Percentiles rank a stretch among this genome's conserved stretches.
Evolutionary conservation across 2,113 vertebrate species (phyloP).

Genomic region (Ceyx margarethae): DNA sequence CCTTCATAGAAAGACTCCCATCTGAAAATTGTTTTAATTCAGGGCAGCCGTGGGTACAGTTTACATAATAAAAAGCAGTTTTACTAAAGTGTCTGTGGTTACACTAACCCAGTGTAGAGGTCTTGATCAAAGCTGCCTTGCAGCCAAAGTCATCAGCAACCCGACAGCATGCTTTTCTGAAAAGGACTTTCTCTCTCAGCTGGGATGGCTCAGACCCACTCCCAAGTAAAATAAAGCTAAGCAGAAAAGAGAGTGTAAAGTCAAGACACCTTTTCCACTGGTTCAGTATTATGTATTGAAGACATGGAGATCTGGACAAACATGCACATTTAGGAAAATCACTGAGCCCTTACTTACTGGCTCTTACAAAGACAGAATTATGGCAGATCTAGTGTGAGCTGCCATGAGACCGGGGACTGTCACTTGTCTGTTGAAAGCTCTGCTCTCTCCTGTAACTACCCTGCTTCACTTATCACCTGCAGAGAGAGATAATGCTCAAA

Average conservation of each 20-base stretch:
- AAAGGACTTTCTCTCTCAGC: slow-evolving; percentile 65
- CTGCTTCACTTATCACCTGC: background rate
- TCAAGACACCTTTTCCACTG: slow-evolving; percentile 40
- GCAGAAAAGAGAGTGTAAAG: slow-evolving; percentile 55
- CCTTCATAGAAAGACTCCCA: slow-evolving; percentile 62
- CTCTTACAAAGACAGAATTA: background rate
- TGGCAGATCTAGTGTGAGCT: background rate
- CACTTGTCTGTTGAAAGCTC: background rate
- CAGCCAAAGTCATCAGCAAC: slow-evolving; percentile 75
- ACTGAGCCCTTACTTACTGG: background rate
- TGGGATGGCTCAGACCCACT: slow-evolving; percentile 66
- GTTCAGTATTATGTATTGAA: background rate
- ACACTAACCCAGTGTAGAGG: slow-evolving; percentile 55
- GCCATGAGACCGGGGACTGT: background rate
- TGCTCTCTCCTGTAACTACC: background rate
- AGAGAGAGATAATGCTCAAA: background rate
- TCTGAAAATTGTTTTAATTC: slow-evolving; percentile 70
- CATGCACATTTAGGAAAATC: background rate
- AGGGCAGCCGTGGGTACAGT: slow-evolving; percentile 47
- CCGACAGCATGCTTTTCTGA: slow-evolving; percentile 65
- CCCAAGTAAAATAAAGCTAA: slow-evolving; percentile 41
- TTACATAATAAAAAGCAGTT: slow-evolving; percentile 75
- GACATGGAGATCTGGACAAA: background rate
- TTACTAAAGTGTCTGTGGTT: slow-evolving; percentile 73
- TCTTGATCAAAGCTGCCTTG: slow-evolving; percentile 77